These are phyloP conservation scores for Bhutanitis thaidina DNA, from an alignment of 2,888 invertebrate species.

Conservation along the genomic window DNA sequence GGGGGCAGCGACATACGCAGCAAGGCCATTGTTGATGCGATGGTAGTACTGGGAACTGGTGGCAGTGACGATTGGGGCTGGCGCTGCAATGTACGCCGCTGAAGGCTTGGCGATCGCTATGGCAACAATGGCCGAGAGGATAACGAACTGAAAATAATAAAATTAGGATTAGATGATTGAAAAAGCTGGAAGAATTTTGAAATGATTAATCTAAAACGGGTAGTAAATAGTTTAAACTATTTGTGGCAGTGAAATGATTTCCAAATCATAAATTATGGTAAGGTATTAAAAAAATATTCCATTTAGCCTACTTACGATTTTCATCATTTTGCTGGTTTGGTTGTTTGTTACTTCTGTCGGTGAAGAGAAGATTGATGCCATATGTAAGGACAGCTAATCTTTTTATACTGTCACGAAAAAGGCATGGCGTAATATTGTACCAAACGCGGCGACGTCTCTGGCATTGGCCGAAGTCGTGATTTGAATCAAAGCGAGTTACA, in stretches of 20 bases:
- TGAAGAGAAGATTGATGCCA: conserved; percentile 51
- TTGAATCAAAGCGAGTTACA: conserved; percentile 40
- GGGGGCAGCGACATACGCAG: conserved; percentile 65
- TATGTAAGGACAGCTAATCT: conserved; percentile 31
- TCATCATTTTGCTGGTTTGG: conserved; percentile 60
- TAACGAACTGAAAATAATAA: conserved; percentile 42
- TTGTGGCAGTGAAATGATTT: no score
- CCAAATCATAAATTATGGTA: no score
- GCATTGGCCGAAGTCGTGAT: conserved; percentile 66
- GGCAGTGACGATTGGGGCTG: conserved; percentile 80
- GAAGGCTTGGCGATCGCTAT: conserved; percentile 49
- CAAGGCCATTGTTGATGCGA: conserved; percentile 80
- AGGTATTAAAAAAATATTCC: no score
- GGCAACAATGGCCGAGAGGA: conserved; percentile 59
- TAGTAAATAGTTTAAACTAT: no score
- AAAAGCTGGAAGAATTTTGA: no score
- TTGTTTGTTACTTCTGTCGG: conserved; percentile 44
- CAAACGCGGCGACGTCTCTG: conserved; percentile 51
- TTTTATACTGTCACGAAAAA: conserved; percentile 51
- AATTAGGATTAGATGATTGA: no score
- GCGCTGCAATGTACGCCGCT: conserved; percentile 54
- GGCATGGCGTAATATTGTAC: conserved; percentile 44
- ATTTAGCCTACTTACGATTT: conserved; percentile 59
- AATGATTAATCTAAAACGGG: no score
- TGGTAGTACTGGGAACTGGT: conserved; percentile 85